Base-by-base conservation (phyloP, 2,888 invertebrate species). In the Chalcosyrphus nemorum region DNA sequence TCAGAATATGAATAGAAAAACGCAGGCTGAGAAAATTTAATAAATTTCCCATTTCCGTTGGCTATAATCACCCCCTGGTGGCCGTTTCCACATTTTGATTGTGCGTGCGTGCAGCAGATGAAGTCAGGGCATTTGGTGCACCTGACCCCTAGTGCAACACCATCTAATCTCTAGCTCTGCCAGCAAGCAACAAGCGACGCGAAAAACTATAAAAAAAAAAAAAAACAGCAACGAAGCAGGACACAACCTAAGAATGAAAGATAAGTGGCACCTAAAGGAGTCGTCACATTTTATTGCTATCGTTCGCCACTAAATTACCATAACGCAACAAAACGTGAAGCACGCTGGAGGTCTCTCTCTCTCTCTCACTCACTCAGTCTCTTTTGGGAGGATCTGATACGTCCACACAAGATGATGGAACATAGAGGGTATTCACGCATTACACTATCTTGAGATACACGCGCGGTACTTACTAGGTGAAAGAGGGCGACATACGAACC, bases 241-340 rank as follows among this genome's bases (percentile, higher is more conserved):
- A 65, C 45, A 38, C 13, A 2, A 15, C n/a, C 17, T 47, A 61
- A 19, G 41, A 77, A 84, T 45, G 41, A 80, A 59, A 84, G 74
- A 80, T 80, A 84, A 84, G 80, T 80, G 70, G 68, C 84, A 84
- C 84, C 84, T 84, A 63, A 78, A 84, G 80, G 80, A 84, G 75
- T 84, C 80, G 85, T 76, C 81, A 74, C 71, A 85, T 85, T 85
- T 82, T 81, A 85, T 70, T 59, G 81, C 85, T 70, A 76, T 76
- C 66, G 85, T 81, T 65, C 65, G 50, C 66, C 75, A 71, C 32
- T 81, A 81, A 85, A 85, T 85, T 81, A 81, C 75, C 80, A 81
- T 85, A 81, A 85, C 81, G 81, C 71, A 85, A 81, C 81, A 81
- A 74, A 71, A 84, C 80, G 84, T 84, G 74, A 78, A 66, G 43